A percentile compares a stretch with the other conserved stretches of the same genome.
These are phyloP conservation scores for Paradoxurus hermaphroditus DNA, from an alignment of 2,113 vertebrate species.

Conservation along the genomic window DNA sequence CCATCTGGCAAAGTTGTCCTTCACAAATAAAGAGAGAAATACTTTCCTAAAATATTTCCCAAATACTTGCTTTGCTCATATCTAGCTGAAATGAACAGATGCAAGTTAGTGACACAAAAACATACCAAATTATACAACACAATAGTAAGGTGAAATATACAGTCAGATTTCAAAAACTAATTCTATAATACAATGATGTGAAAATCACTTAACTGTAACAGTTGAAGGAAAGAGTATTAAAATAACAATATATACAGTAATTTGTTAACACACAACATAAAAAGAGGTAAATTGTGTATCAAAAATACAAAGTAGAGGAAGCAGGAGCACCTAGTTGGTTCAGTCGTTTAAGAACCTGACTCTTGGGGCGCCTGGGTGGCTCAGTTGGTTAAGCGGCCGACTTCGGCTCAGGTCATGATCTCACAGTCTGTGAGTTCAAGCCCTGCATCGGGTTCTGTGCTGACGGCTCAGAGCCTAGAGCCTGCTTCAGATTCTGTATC, in stretches of 20 bases:
- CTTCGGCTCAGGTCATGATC: too few species aligned
- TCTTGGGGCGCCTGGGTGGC: too few species aligned
- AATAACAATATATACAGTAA: neutral
- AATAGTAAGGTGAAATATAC: neutral
- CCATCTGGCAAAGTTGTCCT: neutral
- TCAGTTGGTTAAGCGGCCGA: too few species aligned
- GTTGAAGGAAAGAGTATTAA: neutral
- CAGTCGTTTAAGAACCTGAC: too few species aligned
- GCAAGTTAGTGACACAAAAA: neutral
- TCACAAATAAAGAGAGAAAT: neutral
- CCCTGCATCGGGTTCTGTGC: too few species aligned
- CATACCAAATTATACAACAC: neutral
- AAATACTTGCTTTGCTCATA: neutral
- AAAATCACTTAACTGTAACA: neutral
- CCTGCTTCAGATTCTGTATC: too few species aligned
- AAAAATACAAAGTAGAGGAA: neutral
- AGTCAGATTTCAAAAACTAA: neutral
- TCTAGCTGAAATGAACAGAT: neutral
- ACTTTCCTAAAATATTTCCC: neutral
- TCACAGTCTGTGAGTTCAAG: too few species aligned
- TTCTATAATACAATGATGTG: neutral
- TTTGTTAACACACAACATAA: neutral
- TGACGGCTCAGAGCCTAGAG: too few species aligned
- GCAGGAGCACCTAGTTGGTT: neutral
- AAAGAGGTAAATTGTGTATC: neutral